phyloP scores from a whole-genome alignment of 2,888 invertebrate species.

The Phasia obesa region DNA sequence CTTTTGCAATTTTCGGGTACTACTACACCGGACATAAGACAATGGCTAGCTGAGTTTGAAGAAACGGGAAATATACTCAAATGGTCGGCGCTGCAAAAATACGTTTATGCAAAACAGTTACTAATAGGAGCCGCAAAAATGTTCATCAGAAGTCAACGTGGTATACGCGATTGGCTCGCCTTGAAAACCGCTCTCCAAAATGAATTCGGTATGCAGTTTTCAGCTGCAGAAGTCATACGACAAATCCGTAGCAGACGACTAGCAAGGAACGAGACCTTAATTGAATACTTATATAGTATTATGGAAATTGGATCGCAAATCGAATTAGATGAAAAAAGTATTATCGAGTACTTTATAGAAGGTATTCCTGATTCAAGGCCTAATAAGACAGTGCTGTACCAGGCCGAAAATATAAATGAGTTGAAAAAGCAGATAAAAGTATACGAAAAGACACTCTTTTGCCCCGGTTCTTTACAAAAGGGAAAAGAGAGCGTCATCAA shows the following conservation, averaged over 20 bases:
- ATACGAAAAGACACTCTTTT: neutral
- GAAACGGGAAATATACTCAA: slow-evolving; percentile 40
- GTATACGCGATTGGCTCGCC: too few species aligned
- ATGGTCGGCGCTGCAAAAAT: slow-evolving; percentile 23
- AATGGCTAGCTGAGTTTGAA: slow-evolving; percentile 30
- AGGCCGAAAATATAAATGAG: too few species aligned
- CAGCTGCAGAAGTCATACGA: too few species aligned
- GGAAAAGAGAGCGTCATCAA: neutral
- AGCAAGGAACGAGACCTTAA: slow-evolving; percentile 42
- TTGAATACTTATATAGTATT: slow-evolving; percentile 61
- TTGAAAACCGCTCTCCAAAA: too few species aligned
- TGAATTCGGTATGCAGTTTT: too few species aligned
- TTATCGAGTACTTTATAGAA: neutral
- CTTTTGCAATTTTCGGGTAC: slow-evolving; percentile 27
- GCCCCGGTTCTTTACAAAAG: neutral
- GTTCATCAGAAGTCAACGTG: slow-evolving; percentile 34
- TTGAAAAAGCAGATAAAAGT: neutral
- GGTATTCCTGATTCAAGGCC: neutral
- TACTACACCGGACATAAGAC: slow-evolving; percentile 40
- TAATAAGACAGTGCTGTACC: neutral
- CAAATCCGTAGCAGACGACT: slow-evolving; percentile 46
- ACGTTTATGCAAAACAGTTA: slow-evolving; percentile 28
- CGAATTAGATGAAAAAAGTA: slow-evolving; percentile 54
- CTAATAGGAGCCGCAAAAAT: slow-evolving; percentile 6
- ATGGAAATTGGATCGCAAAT: slow-evolving; percentile 57